Conservation (phyloP, 2,113 vertebrate species). For the Lonchura striata region DNA sequence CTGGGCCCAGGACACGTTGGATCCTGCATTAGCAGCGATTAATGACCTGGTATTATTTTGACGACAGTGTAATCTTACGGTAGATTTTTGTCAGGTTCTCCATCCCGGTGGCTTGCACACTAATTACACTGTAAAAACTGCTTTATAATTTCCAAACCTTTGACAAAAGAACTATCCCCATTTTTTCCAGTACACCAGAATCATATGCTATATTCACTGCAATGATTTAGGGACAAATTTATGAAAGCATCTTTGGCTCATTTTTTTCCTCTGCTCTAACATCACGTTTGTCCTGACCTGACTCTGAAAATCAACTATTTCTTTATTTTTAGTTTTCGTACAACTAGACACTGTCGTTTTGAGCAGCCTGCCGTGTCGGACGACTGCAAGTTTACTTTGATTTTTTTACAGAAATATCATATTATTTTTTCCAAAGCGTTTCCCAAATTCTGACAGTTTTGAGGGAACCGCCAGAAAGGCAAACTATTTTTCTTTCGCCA, state of each 20-base stretch:
- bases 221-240: background rate
- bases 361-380: background rate
- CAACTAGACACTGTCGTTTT: background rate
- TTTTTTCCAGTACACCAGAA: background rate
- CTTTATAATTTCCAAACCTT: background rate
- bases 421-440: background rate
- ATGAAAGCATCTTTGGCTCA: background rate
- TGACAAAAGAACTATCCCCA: background rate
- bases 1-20: background rate
- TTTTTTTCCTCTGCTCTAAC: fast-evolving
- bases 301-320: background rate
- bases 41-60: background rate
- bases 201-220: background rate
- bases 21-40: background rate
- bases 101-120: background rate
- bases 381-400: background rate
- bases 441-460: background rate
- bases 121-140: background rate
- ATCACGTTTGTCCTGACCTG: background rate
- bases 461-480: background rate
- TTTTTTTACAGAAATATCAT: background rate
- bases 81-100: background rate
- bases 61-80: background rate
- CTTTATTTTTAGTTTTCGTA: background rate
- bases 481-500: background rate